Conservation (phyloP, 2,113 vertebrate species). For the Gila orcuttii region DNA sequence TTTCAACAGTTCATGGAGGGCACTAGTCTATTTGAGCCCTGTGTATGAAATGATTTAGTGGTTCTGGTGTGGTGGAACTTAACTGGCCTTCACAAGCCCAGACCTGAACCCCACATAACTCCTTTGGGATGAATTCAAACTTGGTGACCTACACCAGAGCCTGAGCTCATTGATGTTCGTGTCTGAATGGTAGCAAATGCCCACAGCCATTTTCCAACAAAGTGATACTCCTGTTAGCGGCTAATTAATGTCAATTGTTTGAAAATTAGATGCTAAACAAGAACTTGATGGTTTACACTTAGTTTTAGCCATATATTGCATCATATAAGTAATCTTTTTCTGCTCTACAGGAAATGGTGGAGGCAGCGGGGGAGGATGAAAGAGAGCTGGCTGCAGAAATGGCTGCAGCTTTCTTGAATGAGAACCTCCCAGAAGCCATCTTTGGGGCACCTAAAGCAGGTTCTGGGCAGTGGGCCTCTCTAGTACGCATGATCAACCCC, state of each 20-base stretch:
- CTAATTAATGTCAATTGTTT: neutral
- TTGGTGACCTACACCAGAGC: neutral
- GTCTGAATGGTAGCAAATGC: neutral
- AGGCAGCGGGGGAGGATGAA: slow-evolving; percentile 96
- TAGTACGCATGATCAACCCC: slow-evolving; percentile 93
- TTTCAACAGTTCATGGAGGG: neutral
- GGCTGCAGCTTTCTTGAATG: slow-evolving; percentile 96
- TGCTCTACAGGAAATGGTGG: slow-evolving; percentile 92
- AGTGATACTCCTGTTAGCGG: neutral
- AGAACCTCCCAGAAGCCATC: slow-evolving; percentile 95
- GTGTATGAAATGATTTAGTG: neutral
- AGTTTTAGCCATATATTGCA: neutral
- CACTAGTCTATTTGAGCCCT: neutral
- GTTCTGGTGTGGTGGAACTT: neutral
- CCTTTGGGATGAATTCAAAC: slow-evolving; percentile 20
- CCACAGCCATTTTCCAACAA: no score
- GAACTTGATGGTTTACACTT: neutral
- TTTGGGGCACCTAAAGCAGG: slow-evolving; percentile 97
- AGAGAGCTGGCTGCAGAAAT: slow-evolving; percentile 96
- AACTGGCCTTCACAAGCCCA: neutral
- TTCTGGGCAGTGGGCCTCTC: slow-evolving; percentile 95
- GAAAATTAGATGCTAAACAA: neutral
- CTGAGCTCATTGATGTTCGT: neutral
- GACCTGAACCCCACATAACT: neutral
- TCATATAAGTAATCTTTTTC: neutral